Evolutionary conservation across 2,113 vertebrate species (phyloP).

Genomic region (Phrynosoma platyrhinos): DNA sequence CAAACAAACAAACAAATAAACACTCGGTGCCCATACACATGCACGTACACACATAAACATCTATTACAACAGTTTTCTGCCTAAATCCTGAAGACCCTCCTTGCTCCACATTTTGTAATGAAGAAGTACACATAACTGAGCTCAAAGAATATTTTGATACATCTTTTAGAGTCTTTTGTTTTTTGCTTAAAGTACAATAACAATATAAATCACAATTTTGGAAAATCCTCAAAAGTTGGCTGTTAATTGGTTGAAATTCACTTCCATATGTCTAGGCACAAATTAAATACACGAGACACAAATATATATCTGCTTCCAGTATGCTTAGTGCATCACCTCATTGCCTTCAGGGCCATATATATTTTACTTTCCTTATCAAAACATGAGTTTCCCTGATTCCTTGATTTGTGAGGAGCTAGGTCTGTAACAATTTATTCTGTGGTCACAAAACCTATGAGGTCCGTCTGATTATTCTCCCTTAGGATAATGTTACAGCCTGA

Average conservation of each 20-base stretch:
- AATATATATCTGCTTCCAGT: constrained; percentile 22
- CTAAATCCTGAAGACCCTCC: not conserved
- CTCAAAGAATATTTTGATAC: not conserved
- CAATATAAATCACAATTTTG: not conserved
- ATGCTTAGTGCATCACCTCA: not conserved
- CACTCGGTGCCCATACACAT: not conserved
- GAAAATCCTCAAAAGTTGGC: not conserved
- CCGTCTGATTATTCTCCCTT: constrained; percentile 10
- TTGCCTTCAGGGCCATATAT: constrained; percentile 28
- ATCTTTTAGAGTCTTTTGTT: too few relatives aligned
- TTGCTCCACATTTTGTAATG: not conserved
- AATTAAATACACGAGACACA: constrained; percentile 1
- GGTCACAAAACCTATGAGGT: constrained; percentile 35
- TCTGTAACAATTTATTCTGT: constrained; percentile 13
- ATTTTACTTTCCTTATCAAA: constrained; percentile 22
- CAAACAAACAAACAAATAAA: not conserved
- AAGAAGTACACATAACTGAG: not conserved
- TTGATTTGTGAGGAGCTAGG: not conserved
- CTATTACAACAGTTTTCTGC: not conserved
- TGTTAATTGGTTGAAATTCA: not conserved
- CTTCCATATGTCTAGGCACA: not conserved
- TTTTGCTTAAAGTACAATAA: not conserved
- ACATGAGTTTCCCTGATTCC: not conserved
- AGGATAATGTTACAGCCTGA: not conserved
- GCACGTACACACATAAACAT: too few relatives aligned